Conservation (phyloP, 2,113 vertebrate species). For the Tragulus kanchil region DNA sequence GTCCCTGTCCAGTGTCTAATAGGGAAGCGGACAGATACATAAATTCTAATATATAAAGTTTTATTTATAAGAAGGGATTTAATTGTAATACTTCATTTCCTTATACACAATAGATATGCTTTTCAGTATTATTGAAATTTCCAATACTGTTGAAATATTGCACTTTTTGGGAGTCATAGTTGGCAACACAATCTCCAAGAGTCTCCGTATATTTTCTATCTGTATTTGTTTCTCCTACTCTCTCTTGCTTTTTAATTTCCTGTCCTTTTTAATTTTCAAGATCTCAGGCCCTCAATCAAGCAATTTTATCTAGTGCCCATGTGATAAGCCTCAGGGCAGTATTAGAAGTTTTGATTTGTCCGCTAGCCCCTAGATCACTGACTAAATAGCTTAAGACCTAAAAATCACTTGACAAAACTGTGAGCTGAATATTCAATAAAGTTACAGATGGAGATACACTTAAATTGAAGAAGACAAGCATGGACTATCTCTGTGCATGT, state of each 20-base stretch:
- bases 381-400: not conserved
- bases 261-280: not conserved
- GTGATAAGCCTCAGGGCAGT: not conserved
- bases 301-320: not conserved
- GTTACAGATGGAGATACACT: not conserved
- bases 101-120: not conserved
- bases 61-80: not conserved
- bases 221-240: not conserved
- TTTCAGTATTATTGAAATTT: not conserved
- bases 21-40: not conserved
- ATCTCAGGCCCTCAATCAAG: not conserved
- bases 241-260: conserved; percentile 59
- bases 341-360: not conserved
- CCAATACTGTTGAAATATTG: not conserved
- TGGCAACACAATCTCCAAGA: not conserved
- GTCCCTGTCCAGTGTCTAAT: not conserved
- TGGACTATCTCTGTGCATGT: not conserved
- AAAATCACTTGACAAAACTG: not conserved
- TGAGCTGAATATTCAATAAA: not conserved
- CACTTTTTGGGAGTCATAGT: not conserved
- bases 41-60: not conserved
- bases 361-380: not conserved
- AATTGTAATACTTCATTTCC: not conserved
- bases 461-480: conserved; percentile 39
- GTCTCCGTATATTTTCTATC: not conserved